Base-by-base conservation (phyloP, 35 echinoderm and acorn worm genomes). In the Anneissia japonica region DNA sequence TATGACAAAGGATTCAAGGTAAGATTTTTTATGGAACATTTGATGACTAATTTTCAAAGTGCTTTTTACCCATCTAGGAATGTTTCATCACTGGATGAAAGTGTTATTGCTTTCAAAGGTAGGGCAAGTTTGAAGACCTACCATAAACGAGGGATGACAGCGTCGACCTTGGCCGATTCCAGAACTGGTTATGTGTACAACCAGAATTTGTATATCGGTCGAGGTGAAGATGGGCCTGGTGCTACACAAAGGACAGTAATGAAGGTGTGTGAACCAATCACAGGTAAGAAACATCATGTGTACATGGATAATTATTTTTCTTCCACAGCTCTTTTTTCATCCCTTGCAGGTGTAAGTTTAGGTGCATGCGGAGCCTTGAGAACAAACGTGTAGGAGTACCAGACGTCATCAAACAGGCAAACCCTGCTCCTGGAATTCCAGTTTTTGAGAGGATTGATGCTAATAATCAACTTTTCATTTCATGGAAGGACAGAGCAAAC, bases 341-440 rank as follows among this genome's bases (percentile, higher is more conserved):
- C 17, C n/a, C 84, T 91, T 4, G 32, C 38, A 29, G 46, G 87
- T 9, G 31, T 31, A 36, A 37, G 35, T 19, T 86, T 77, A n/a
- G 77, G 85, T 74, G 90, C 90, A 72, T 91, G 90, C 38, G 90
- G 90, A 33, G 87, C 84, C 10, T 45, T 91, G 19, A 81, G 84
- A 38, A 12, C 28, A 17, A 86, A 86, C 35, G 28, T 35, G 12
- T 16, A 73, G 46, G 72, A n/a, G 82, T 91, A 33, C 89, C 90
- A 31, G 84, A 80, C 36, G 30, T 80, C 21, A 91, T 86, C 26
- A 31, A 81, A 76, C 14, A 35, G 0, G 40, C 78, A 6, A 86
- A 28, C 26, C 75, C 79, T 30, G 38, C 35, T 38, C 35, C 17
- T 14, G 79, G 38, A 23, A 37, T 9, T 81, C 9, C 79, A 30